Percentiles rank a stretch among this genome's conserved stretches.
Conservation (phyloP, 2,113 vertebrate genomes). For the Pristiophorus japonicus region DNA sequence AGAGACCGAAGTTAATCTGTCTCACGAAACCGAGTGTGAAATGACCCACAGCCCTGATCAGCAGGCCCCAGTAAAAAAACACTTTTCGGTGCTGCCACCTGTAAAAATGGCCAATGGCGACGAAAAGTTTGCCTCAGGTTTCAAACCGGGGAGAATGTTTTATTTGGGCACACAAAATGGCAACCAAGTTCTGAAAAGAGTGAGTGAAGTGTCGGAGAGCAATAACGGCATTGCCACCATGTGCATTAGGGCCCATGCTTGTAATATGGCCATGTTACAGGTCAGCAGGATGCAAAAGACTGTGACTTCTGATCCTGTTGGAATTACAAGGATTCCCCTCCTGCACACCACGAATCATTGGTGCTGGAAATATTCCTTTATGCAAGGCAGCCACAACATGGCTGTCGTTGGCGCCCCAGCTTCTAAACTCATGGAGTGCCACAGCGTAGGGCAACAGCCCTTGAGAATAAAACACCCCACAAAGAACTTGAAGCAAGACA, state of each 20-base stretch:
- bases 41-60: constrained; percentile 26
- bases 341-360: constrained; percentile 35
- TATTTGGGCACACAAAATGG: background rate
- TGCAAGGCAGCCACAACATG: constrained; percentile 42
- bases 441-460: constrained; percentile 41
- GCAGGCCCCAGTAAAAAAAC: constrained; percentile 40
- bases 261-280: background rate
- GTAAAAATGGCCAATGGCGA: constrained; percentile 43
- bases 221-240: background rate
- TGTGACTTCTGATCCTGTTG: no score
- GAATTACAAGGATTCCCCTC: constrained; percentile 34
- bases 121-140: constrained; percentile 31
- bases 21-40: constrained; percentile 33
- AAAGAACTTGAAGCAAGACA: constrained; percentile 46
- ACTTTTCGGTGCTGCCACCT: constrained; percentile 53
- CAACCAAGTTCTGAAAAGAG: background rate
- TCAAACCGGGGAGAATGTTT: constrained; percentile 34
- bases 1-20: constrained; percentile 40
- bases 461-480: constrained; percentile 42
- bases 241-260: background rate
- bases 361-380: constrained; percentile 43
- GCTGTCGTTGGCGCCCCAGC: constrained; percentile 41
- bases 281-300: constrained; percentile 27
- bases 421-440: constrained; percentile 42
- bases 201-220: background rate